Evolutionary conservation across 2,113 vertebrate genomes (phyloP).

Genomic region (Cyprinodon variegatus): DNA sequence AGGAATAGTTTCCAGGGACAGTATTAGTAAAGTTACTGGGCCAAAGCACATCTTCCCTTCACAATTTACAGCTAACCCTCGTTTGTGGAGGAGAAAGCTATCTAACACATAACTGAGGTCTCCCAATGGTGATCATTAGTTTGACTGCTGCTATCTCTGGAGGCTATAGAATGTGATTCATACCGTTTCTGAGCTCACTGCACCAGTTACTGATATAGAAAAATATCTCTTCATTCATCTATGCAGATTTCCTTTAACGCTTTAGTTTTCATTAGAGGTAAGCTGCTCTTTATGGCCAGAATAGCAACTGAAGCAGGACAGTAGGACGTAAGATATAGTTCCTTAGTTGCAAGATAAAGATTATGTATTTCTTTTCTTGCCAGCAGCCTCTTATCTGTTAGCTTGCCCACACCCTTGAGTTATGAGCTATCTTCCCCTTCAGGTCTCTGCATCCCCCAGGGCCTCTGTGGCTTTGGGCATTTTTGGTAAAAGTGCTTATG

Average conservation of each 20-base stretch:
- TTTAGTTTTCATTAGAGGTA: not conserved
- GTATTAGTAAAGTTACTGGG: not conserved
- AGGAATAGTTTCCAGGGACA: not conserved
- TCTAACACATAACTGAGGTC: constrained; percentile 3
- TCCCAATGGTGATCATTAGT: constrained; percentile 8
- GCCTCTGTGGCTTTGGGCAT: constrained; percentile 23
- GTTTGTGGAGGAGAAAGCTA: constrained; percentile 1
- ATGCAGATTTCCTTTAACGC: not conserved
- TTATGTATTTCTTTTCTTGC: not conserved
- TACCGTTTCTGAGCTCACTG: not conserved
- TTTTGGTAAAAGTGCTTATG: constrained; percentile 59
- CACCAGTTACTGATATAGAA: not conserved
- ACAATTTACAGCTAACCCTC: not conserved
- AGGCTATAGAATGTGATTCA: not conserved
- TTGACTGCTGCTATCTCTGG: constrained; percentile 7
- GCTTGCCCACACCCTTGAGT: constrained; percentile 24
- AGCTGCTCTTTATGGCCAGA: not conserved
- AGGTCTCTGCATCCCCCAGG: constrained; percentile 24
- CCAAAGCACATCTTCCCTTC: not conserved
- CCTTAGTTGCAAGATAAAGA: not conserved
- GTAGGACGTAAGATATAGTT: not conserved
- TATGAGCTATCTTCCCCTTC: constrained; percentile 10
- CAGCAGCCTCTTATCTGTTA: not conserved
- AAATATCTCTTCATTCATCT: not conserved
- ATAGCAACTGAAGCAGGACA: not conserved